Evolutionary conservation across 2,888 invertebrate genomes (phyloP), one percentile per base, ranked within the genome.

Genomic region (Dynastes tityus): DNA sequence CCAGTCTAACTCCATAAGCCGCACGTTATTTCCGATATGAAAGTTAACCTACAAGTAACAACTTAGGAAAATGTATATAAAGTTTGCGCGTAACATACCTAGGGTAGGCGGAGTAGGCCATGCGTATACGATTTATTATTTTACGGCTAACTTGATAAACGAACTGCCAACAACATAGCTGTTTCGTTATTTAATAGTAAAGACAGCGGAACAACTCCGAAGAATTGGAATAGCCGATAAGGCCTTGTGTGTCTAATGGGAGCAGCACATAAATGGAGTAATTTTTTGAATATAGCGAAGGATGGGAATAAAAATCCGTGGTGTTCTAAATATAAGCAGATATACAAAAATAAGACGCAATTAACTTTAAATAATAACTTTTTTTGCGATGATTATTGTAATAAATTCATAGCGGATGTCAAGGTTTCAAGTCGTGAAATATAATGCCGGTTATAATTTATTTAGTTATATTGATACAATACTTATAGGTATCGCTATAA

Each of bases 81-180:
- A 32, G n/a, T 71, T 55, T 55, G 71, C 37, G 37, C 55, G 27
- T 27, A 40, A 8, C 71, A 71, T 27, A 55, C 55, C 55, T 29
- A 37, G 61, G 74, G 76, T 76, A 76, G 76, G 76, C 76, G 76
- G 64, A 65, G 53, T 64, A 76, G 53, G 76, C 76, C 76, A 65
- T 64, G 64, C 76, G 76, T 76, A 65, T 76, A 76, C 64, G 29
- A 76, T 76, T 76, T 76, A 76, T 76, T 76, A 76, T 58, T 53
- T 58, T 63, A 65, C 64, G 51, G 49, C 49, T 45, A 76, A 55
- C n/a, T 65, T 65, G n/a, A 65, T 65, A 65, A 76, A 22, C 65
- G 76, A 37, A 58, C n/a, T 40, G 37, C 37, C 32, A 37, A 55
- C 55, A 68, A 53, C 6, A 55, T 67, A 65, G 51, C 76, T 29